phyloP scores from a whole-genome alignment of 2,113 vertebrate species.

The Agapornis roseicollis region DNA sequence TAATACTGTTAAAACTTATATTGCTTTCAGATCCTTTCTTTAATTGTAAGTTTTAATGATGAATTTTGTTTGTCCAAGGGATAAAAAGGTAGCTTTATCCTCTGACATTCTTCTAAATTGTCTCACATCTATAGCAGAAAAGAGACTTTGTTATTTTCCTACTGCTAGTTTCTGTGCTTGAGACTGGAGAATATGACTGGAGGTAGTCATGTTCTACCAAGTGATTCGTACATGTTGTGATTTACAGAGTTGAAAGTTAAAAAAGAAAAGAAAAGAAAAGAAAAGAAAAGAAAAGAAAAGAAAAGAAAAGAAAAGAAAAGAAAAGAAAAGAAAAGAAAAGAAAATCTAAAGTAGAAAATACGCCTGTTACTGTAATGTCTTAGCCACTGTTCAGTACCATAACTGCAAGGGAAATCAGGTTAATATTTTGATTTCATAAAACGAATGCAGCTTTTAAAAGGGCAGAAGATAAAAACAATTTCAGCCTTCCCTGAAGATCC shows the following conservation, averaged over 20 bases:
- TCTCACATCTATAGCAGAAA: neutral
- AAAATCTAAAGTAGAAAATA: neutral
- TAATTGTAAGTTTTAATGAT: neutral
- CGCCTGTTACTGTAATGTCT: neutral
- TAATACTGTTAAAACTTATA: neutral
- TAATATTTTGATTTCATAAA: neutral
- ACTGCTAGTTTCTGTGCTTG: neutral
- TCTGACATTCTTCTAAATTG: neutral
- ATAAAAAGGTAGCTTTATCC: neutral
- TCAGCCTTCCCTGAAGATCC: neutral
- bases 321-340: conserved; percentile 18
- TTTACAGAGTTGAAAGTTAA: neutral
- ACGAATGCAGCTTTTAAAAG: neutral
- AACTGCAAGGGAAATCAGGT: neutral
- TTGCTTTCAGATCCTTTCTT: neutral
- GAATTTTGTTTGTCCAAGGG: neutral
- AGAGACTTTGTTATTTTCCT: neutral
- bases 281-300: conserved; percentile 18
- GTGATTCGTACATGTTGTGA: neutral
- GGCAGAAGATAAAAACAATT: neutral
- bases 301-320: conserved; percentile 18
- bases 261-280: conserved; percentile 6
- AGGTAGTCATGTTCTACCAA: neutral
- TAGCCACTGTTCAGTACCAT: neutral
- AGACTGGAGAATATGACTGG: neutral